Evolutionary conservation across 2,113 vertebrate species (phyloP), one percentile per base, ranked within the genome.

Genomic region (Acinonyx jubatus): DNA sequence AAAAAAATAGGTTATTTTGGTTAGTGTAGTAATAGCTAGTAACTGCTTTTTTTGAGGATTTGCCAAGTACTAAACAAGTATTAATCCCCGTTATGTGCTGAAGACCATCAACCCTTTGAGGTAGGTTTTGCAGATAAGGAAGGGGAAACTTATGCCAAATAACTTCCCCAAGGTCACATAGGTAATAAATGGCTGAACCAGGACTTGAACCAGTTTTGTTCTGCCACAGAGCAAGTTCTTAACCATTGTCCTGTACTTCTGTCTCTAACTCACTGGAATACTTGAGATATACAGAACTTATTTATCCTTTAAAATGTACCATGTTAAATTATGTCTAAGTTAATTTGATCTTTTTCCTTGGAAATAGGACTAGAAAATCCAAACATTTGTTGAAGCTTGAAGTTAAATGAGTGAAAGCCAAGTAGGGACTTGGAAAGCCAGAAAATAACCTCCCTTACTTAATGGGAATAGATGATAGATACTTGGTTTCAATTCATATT

Each of bases 301-400:
- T 4, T 88, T 89, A 23, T 66, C 33, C 52, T 61, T 71, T 69
- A 66, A 83, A 85, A 92, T 89, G 38, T 61, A 38, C n/a, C 36
- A 11, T 93, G 33, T 65, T 86, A 83, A 93, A 83, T 74, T 89
- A 13, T 7, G 4, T 78, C 48, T 89, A 61, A 89, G 31, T 78
- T 66, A 66, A 79, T 65, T 83, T 91, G 31, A 63, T 94, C 21
- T 57, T 86, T 96, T 73, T 69, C 73, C 33, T 79, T 83, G 61
- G 83, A 97, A 95, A 94, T 78, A 83, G n/a, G 57, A 93, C n/a
- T 95, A 81, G 52, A 74, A 79, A 74, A 68, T 55, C 69, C 31
- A 94, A 33, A 94, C 7, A 76, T 83, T 95, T 93, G 6, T 91
- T 90, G 50, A 97, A 90, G 36, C 23, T 80, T 94, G 33, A 66